Conservation (phyloP, 2,113 vertebrate genomes). For the Lagenorhynchus albirostris region DNA sequence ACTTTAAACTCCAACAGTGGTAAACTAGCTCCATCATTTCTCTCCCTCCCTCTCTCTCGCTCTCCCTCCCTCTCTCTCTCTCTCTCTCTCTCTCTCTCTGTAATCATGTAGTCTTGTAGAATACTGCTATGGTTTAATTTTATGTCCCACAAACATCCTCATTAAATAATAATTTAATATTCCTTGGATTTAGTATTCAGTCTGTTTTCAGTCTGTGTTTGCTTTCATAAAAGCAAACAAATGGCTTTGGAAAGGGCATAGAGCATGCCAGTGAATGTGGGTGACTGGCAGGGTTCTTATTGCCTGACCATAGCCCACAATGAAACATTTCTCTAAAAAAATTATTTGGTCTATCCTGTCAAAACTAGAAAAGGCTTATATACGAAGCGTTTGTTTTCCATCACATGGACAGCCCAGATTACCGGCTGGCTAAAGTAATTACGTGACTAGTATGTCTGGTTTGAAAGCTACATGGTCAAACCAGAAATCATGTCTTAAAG, state of each 20-base stretch:
- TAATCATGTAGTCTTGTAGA: neutral
- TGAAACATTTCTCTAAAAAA: slow-evolving; percentile 31
- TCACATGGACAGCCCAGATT: neutral
- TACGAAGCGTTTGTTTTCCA: neutral
- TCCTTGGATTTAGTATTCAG: neutral
- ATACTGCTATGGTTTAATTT: slow-evolving; percentile 16
- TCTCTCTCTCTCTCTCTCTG: neutral
- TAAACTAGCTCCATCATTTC: neutral
- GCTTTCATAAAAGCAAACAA: slow-evolving; percentile 10
- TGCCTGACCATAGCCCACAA: neutral
- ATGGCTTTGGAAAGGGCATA: neutral
- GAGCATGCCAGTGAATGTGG: neutral
- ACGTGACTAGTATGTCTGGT: neutral
- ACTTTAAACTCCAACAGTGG: neutral
- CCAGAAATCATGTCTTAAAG: neutral
- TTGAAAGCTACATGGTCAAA: neutral
- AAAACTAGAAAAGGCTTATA: neutral
- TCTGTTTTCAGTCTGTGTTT: neutral
- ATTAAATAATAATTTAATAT: neutral
- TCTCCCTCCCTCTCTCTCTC: neutral
- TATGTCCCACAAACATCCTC: neutral
- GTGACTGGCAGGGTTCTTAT: neutral
- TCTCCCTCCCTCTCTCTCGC: neutral
- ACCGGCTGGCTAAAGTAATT: neutral
- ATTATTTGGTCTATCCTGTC: neutral